These are phyloP conservation scores for Etia nguti DNA, from an alignment of 2,113 vertebrate species.

Conservation along the genomic window DNA sequence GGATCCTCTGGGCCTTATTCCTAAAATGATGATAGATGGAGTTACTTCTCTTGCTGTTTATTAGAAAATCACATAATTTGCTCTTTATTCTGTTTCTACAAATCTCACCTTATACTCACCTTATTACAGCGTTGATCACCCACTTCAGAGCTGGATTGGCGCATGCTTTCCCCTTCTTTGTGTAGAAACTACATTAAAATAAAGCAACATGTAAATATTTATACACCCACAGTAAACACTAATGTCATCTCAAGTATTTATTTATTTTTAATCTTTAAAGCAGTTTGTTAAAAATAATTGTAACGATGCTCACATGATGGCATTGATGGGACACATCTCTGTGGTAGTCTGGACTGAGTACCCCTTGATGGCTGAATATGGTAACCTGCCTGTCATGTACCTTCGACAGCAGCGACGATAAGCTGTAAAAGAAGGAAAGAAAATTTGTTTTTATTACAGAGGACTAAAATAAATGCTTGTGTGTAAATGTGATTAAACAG, in stretches of 20 bases:
- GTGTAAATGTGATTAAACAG: no score
- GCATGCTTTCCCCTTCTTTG: constrained; percentile 11
- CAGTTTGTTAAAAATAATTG: neutral
- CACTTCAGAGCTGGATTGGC: constrained; percentile 42
- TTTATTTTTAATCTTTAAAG: fast-evolving
- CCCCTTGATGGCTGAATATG: neutral
- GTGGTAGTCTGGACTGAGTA: constrained; percentile 42
- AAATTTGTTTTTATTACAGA: neutral
- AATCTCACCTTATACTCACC: constrained; percentile 54
- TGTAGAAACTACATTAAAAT: constrained; percentile 48
- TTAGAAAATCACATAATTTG: neutral
- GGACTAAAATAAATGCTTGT: neutral
- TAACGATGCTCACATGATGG: constrained; percentile 51
- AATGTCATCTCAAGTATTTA: neutral
- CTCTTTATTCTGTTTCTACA: neutral
- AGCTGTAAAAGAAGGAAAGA: neutral
- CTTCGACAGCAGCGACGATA: constrained; percentile 31
- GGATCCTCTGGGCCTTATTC: neutral
- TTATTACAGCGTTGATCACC: no score
- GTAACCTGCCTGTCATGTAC: constrained; percentile 10
- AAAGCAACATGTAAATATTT: neutral
- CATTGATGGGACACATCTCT: constrained; percentile 38
- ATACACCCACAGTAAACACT: neutral
- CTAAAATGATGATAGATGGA: constrained; percentile 12
- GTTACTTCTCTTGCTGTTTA: neutral